These are phyloP conservation scores for Neomonachus schauinslandi DNA, from an alignment of 2,113 vertebrate genomes.

Conservation along the genomic window DNA sequence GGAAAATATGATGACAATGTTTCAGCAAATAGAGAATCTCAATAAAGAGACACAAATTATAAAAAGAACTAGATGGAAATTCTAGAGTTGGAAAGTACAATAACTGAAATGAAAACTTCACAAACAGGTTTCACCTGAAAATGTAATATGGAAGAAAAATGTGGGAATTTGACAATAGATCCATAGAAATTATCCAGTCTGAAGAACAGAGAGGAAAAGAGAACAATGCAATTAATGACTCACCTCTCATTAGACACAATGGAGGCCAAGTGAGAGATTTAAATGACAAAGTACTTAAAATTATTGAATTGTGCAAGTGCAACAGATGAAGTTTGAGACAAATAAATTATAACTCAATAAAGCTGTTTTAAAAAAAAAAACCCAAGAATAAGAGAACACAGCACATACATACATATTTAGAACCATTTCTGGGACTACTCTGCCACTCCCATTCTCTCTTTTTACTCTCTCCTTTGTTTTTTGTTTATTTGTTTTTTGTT, in stretches of 20 bases:
- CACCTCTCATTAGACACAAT: conserved; percentile 34
- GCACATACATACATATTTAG: background rate
- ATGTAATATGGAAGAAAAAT: background rate
- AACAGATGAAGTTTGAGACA: background rate
- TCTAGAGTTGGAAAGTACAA: background rate
- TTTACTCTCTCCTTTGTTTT: background rate
- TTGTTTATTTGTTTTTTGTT: background rate
- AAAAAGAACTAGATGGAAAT: conserved; percentile 23
- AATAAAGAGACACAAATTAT: background rate
- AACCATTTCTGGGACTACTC: background rate
- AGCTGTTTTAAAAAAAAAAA: background rate
- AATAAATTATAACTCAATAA: conserved; percentile 1
- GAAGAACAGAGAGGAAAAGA: background rate
- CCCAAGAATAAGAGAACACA: background rate
- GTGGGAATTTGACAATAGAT: background rate
- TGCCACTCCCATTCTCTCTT: background rate
- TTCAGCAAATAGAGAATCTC: conserved; percentile 28
- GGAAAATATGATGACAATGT: background rate
- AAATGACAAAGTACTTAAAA: background rate
- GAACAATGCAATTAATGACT: background rate
- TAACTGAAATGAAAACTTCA: conserved; percentile 31
- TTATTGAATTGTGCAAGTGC: background rate
- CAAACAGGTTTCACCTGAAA: background rate
- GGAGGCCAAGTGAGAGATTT: background rate
- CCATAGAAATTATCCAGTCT: background rate